These are phyloP conservation scores for Callipepla squamata DNA, from an alignment of 2,113 vertebrate species.

Conservation along the genomic window DNA sequence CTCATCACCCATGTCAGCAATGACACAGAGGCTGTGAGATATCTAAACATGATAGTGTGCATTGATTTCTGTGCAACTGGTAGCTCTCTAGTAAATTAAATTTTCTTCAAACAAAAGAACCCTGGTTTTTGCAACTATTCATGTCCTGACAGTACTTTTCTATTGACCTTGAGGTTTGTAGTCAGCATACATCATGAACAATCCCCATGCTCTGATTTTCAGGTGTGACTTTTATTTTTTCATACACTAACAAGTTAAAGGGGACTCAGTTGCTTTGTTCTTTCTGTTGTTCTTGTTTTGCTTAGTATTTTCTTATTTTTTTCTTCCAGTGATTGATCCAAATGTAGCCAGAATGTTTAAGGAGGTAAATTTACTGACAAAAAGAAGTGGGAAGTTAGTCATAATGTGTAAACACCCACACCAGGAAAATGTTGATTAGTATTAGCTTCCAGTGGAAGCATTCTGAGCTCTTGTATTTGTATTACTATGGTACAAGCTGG, in stretches of 20 bases:
- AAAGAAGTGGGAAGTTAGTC: background rate
- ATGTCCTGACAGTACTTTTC: background rate
- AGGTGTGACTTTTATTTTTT: background rate
- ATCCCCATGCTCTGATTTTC: background rate
- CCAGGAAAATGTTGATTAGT: background rate
- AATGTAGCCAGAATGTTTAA: background rate
- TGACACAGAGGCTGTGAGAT: background rate
- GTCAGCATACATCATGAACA: background rate
- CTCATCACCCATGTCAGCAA: background rate
- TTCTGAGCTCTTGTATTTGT: background rate
- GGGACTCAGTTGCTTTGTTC: background rate
- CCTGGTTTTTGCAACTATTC: background rate
- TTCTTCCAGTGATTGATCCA: background rate
- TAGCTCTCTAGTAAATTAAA: background rate
- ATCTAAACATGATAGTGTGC: accelerated
- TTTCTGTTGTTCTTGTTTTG: background rate
- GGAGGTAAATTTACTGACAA: background rate
- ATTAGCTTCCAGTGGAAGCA: background rate
- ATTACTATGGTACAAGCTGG: background rate
- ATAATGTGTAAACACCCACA: background rate
- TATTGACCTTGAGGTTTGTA: background rate
- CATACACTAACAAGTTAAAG: background rate
- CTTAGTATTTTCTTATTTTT: background rate
- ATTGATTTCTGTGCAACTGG: background rate
- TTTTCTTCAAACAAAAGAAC: background rate